Evolutionary conservation across 2,888 invertebrate genomes (phyloP).

Genomic region (Erebia epiphron): DNA sequence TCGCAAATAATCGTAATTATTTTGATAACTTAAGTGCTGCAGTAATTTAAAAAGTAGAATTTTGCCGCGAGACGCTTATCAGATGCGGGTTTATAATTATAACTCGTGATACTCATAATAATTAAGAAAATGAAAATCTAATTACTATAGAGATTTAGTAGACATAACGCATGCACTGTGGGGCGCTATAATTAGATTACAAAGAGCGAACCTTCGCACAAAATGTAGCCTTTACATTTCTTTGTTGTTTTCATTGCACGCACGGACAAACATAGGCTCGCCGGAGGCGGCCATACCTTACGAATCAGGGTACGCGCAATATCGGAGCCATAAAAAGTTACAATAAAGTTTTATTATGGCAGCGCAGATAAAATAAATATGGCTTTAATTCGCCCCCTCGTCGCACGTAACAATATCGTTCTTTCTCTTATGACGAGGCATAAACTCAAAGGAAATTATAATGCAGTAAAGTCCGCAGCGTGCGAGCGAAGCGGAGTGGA

Average conservation of each 20-base stretch:
- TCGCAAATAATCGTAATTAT: conserved; percentile 47
- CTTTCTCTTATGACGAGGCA: conserved; percentile 48
- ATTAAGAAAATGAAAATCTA: background rate
- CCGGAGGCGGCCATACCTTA: conserved; percentile 26
- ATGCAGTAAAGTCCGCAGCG: conserved; percentile 39
- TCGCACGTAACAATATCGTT: conserved; percentile 48
- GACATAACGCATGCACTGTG: background rate
- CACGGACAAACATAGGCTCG: conserved; percentile 20
- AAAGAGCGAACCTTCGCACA: conserved; percentile 8
- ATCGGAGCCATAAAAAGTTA: conserved; percentile 66
- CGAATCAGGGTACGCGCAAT: conserved; percentile 51
- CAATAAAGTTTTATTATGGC: conserved; percentile 69
- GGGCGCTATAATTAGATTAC: conserved; percentile 16
- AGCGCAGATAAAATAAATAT: conserved; percentile 67
- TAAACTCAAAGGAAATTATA: conserved; percentile 45
- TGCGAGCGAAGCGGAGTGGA: conserved; percentile 34
- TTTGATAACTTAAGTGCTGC: conserved; percentile 42
- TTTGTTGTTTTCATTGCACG: conserved; percentile 28
- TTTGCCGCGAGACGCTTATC: conserved; percentile 34
- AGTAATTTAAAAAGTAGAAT: conserved; percentile 38
- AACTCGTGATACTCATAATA: conserved; percentile 2
- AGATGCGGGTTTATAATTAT: conserved; percentile 7
- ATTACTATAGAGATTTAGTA: conserved; percentile 3
- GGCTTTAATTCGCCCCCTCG: conserved; percentile 56
- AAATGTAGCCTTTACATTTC: conserved; percentile 17